phyloP scores from a whole-genome alignment of 2,888 invertebrate species.

The Panzeria rudis region DNA sequence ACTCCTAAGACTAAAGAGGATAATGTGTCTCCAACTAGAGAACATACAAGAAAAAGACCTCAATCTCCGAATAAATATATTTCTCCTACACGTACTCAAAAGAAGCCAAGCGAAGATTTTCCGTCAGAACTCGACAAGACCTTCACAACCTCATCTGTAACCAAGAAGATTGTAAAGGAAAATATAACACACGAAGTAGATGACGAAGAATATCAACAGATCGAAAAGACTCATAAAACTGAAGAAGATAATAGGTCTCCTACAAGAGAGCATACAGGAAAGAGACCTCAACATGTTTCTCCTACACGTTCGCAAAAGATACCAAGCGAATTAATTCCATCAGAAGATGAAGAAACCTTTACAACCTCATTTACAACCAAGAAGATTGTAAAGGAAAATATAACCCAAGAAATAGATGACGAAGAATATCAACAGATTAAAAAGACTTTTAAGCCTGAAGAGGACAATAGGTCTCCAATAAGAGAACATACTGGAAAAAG shows the following conservation, averaged over 20 bases:
- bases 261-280: too few species aligned
- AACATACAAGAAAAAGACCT: neutral
- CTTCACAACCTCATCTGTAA: slow-evolving; percentile 5
- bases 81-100: slow-evolving; percentile 14
- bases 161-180: neutral
- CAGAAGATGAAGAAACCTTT: slow-evolving; percentile 12
- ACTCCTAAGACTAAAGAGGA: neutral
- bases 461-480: slow-evolving; percentile 8
- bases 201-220: neutral
- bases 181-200: neutral
- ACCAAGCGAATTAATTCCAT: neutral
- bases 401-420: neutral
- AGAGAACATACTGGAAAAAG: neutral
- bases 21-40: slow-evolving; percentile 14
- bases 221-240: neutral
- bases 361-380: neutral
- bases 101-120: neutral
- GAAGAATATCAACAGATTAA: slow-evolving; percentile 10
- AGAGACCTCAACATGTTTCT: neutral
- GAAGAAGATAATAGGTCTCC: neutral
- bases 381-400: slow-evolving; percentile 20
- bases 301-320: neutral
- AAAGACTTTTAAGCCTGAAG: neutral
- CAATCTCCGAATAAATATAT: slow-evolving; percentile 13
- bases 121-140: neutral